Base-by-base conservation (phyloP, 2,888 invertebrate species). In the Coleophora deauratella region DNA sequence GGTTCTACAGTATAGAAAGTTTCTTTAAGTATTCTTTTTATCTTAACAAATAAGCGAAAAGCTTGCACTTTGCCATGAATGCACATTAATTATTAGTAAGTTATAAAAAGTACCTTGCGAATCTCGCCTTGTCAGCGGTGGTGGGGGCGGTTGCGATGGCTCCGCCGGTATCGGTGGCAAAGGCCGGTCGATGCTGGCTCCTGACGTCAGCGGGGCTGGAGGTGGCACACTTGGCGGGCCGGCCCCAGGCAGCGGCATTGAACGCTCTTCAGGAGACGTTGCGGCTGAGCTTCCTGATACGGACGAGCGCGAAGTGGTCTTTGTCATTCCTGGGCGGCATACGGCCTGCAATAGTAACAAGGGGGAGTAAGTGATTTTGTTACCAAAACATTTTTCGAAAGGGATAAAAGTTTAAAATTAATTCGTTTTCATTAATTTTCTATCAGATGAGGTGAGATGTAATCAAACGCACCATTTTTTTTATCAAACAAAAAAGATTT, bases 151-250 rank as follows among this genome's bases (percentile, higher is more conserved):
- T 54, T 81, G 82, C 27, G 77, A 51, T 1, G 86, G 86, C 54
- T 86, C 86, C 0, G 86, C 89, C 1, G 90, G 89, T 45, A 90
- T 89, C 27, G 89, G 90, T 40, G 90, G 89, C 59, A 90, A 84
- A 13, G 89, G 86, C 50, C 86, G 80, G 60, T 86, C 86, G 57
- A 82, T 85, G 76, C 87, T 68, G 51, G 80, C 72, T n/a, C 69
- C 69, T 9, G 80, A 45, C 51, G 77, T 59, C 13, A 79, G 70
- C 0, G 80, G 84, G 10, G 63, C 88, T 47, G 63, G 72, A 49
- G 87, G 79, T 10, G 81, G 85, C 13, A 36, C 82, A 41, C 58
- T 66, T 7, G 81, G 84, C 2, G 68, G 89, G 46, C 78, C 76
- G 2, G 81, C 49, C 6, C 64, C 60, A 1, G 57, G 59, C 38